Base-by-base conservation (phyloP, 2,113 vertebrate genomes). In the Anser cygnoides region DNA sequence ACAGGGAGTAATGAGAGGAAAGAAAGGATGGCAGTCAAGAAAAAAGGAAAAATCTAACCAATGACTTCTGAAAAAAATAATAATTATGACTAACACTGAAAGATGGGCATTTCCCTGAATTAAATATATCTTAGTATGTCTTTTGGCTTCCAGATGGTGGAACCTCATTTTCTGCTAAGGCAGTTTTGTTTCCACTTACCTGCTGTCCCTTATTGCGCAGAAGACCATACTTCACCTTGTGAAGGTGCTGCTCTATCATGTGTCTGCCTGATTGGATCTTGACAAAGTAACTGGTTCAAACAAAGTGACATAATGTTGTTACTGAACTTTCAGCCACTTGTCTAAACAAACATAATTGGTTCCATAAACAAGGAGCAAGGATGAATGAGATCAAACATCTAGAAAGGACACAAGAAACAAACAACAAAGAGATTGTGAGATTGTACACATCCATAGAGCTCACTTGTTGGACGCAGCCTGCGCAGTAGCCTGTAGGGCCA, bases 261-360 rank as follows among this genome's bases (percentile, higher is more conserved):
- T 12, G 23, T 14, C 29, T 46, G 26, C 26, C 3, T 4, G 11
- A 41, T 66, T 82, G 66, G n/a, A 46, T 70, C 37, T 46, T 88
- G 31, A 8, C 2, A 0, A 76, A 46, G 50, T 3, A 13, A 19
- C 39, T 63, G 3, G 1, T 22, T 20, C 67, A 73, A 73, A 58
- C 4, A 62, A 41, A 55, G 20, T 0, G 2, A 43, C 33, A 20
- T 19, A 22, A 61, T 63, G 74, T 59, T 62, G 8, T 66, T 55
- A 21, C 41, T n/a, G 50, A 76, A 44, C 14, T 72, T 88, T 25
- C 13, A 79, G 61, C 5, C 52, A 13, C 41, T 61, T 59, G 52
- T 84, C 57, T 74, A 23, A 88, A 26, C 6, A 84, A 46, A 23
- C 0, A 0, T 37, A 14, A 3, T 6, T 59, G 28, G 59, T 80